phyloP scores from a whole-genome alignment of 2,797 vertebrate species.

The Allobates femoralis region DNA sequence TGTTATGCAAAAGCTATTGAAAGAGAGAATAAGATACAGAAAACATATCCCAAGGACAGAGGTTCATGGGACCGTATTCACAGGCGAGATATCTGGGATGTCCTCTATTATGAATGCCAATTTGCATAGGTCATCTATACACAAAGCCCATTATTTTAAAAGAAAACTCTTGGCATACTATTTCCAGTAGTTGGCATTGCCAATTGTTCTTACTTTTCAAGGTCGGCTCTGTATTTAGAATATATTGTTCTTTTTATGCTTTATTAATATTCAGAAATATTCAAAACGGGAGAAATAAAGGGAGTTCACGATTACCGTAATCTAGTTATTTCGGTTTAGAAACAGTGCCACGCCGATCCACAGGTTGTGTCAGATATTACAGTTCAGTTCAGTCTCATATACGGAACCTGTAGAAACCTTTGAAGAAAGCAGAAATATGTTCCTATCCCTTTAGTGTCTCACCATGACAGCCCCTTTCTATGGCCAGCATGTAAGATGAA shows the following conservation, averaged over 20 bases:
- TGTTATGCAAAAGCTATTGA: slow-evolving; percentile 57
- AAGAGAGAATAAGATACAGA: slow-evolving; percentile 43
- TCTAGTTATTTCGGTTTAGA: background rate
- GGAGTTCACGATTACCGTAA: background rate
- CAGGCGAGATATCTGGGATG: slow-evolving; percentile 33
- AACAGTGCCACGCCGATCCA: background rate
- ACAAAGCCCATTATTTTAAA: slow-evolving; percentile 1
- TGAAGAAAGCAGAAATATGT: background rate
- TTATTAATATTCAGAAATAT: background rate
- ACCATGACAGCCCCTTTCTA: background rate
- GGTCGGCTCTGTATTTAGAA: background rate
- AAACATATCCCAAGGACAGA: slow-evolving; percentile 51
- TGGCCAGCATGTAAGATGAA: background rate
- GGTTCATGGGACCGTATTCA: slow-evolving; percentile 22
- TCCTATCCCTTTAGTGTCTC: background rate
- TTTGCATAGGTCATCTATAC: slow-evolving; percentile 16
- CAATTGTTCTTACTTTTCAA: slow-evolving; percentile 5
- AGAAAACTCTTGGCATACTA: background rate
- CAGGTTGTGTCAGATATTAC: background rate
- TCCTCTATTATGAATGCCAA: slow-evolving; percentile 8
- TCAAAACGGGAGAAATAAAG: background rate
- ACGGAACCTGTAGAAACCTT: background rate
- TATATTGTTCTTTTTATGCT: background rate
- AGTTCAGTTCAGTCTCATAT: background rate
- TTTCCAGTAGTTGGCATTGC: background rate